Conservation (phyloP, 2,797 vertebrate species). For the Myotis findleyi region DNA sequence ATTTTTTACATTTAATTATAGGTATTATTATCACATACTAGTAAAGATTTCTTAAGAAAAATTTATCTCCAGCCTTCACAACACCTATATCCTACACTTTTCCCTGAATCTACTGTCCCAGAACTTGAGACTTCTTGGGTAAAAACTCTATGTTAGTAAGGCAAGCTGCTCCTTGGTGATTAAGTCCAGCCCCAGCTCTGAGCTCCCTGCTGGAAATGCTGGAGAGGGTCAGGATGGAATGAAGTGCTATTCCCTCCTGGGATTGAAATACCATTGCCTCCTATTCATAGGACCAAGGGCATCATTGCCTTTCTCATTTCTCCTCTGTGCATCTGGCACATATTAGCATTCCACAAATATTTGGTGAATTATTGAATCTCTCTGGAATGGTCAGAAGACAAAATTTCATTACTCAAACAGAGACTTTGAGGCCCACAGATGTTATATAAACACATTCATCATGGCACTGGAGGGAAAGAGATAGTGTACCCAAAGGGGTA, state of each 20-base stretch:
- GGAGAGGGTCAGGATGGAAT: not conserved
- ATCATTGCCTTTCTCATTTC: slow-evolving; percentile 22
- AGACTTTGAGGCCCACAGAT: not conserved
- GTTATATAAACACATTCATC: not conserved
- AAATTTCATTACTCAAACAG: not conserved
- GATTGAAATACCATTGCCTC: not conserved
- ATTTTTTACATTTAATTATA: not conserved
- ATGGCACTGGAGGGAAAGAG: not conserved
- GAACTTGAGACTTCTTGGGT: not conserved
- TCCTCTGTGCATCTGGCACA: not conserved
- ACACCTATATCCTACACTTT: not conserved
- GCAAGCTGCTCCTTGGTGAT: not conserved
- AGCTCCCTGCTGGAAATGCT: not conserved
- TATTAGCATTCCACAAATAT: slow-evolving; percentile 20
- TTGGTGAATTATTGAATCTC: slow-evolving; percentile 26
- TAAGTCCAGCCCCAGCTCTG: not conserved
- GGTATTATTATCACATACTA: not conserved
- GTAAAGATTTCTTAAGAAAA: not conserved
- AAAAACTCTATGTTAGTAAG: not conserved
- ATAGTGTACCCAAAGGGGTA: not conserved
- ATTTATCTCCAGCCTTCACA: not conserved
- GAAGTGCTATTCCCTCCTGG: not conserved
- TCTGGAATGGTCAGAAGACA: not conserved
- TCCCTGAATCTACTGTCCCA: not conserved
- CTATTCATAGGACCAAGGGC: not conserved